Percentiles rank a stretch among this genome's conserved stretches.
phyloP scores from a whole-genome alignment of 2,888 invertebrate genomes.

The Cheilosia vulpina region DNA sequence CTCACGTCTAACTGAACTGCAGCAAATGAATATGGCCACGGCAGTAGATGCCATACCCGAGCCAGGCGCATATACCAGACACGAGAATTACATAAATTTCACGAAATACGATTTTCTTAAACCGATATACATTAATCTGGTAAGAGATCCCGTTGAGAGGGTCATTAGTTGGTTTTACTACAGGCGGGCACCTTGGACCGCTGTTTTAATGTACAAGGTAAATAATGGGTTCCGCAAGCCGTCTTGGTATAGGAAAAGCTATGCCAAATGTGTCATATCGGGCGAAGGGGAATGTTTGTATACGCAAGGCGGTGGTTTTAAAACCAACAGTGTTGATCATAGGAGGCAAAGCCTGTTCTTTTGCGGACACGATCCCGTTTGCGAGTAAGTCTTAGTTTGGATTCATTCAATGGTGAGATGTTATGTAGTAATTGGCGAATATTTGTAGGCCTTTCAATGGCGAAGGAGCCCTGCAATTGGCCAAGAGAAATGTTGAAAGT shows the following conservation, averaged over 20 bases:
- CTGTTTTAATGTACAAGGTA: constrained; percentile 75
- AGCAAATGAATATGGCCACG: constrained; percentile 87
- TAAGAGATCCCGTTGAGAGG: constrained; percentile 94
- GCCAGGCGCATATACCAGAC: constrained; percentile 92
- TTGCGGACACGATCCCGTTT: constrained; percentile 91
- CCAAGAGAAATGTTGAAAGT: constrained; percentile 91
- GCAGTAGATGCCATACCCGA: constrained; percentile 89
- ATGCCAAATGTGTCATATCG: constrained; percentile 91
- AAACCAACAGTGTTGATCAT: constrained; percentile 93
- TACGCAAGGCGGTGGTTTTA: constrained; percentile 88
- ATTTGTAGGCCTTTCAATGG: constrained; percentile 91
- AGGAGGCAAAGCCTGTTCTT: constrained; percentile 93
- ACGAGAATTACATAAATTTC: constrained; percentile 94
- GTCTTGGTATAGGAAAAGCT: constrained; percentile 92
- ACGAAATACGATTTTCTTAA: constrained; percentile 89
- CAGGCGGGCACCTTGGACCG: constrained; percentile 91
- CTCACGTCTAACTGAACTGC: constrained; percentile 62
- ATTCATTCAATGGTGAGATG: background rate
- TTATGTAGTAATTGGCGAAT: background rate
- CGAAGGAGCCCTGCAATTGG: constrained; percentile 89
- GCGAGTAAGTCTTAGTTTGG: constrained; percentile 87
- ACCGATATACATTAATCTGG: constrained; percentile 94
- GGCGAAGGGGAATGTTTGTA: constrained; percentile 92
- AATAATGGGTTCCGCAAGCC: constrained; percentile 72
- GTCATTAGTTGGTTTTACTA: constrained; percentile 97